Conservation (phyloP, 2,888 invertebrate species). For the Cybosia mesomella region DNA sequence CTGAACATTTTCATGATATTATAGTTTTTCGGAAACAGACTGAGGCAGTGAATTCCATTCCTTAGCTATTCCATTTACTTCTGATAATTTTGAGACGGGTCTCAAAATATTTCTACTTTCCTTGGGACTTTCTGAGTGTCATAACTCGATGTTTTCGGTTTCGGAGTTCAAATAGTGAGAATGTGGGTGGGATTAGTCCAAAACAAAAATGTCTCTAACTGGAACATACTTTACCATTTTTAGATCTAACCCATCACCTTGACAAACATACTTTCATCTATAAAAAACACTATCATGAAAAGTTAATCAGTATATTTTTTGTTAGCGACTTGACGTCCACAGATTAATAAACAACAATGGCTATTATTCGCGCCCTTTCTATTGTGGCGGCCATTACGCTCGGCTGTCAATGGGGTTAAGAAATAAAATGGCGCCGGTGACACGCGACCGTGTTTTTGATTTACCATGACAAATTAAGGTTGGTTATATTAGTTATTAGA, state of each 20-base stretch:
- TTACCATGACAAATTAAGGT: conserved; percentile 59
- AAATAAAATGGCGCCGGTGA: conserved; percentile 71
- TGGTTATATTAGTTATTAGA: conserved; percentile 45
- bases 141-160: too few species aligned
- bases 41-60: too few species aligned
- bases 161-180: too few species aligned
- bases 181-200: neutral
- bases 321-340: conserved; percentile 37
- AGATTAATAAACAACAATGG: conserved; percentile 50
- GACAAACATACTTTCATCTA: neutral
- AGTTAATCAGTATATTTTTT: conserved; percentile 45
- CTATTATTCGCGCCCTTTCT: conserved; percentile 63
- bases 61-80: too few species aligned
- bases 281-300: conserved; percentile 28
- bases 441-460: conserved; percentile 71
- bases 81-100: too few species aligned
- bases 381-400: conserved; percentile 58
- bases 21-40: too few species aligned
- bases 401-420: conserved; percentile 65
- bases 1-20: too few species aligned
- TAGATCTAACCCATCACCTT: neutral
- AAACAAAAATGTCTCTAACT: too few species aligned
- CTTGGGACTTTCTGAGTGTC: too few species aligned
- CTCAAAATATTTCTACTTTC: too few species aligned
- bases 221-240: neutral